Percentiles rank a stretch among this genome's conserved stretches.
These are phyloP conservation scores for Urosaurus nigricauda DNA, from an alignment of 2,797 vertebrate species.

Conservation along the genomic window DNA sequence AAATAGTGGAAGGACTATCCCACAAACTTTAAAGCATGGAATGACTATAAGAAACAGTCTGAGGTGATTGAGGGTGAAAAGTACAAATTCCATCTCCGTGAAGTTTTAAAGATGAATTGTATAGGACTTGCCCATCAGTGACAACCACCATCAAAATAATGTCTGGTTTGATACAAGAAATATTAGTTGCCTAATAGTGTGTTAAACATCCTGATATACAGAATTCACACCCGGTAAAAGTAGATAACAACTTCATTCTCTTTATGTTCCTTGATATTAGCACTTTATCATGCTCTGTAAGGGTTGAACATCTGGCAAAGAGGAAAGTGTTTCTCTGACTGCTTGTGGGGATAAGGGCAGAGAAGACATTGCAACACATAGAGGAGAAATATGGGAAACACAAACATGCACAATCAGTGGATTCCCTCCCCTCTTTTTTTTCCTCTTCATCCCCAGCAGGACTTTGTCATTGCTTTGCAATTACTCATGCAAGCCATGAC, in stretches of 20 bases:
- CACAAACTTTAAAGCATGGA: not conserved
- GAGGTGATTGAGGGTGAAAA: not conserved
- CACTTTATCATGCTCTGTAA: not conserved
- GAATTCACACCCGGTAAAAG: not conserved
- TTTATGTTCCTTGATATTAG: not conserved
- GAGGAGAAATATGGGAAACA: not conserved
- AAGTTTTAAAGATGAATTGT: not conserved
- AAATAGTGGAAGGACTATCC: too few species aligned
- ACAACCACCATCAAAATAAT: not conserved
- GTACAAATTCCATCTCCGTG: not conserved
- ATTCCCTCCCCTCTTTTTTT: not conserved
- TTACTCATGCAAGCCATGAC: not conserved
- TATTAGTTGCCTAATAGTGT: not conserved
- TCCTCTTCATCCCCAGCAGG: not conserved
- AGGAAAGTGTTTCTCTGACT: not conserved
- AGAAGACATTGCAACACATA: not conserved
- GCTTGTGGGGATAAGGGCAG: not conserved
- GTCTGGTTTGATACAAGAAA: not conserved
- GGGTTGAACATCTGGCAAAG: not conserved
- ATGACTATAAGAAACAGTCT: not conserved
- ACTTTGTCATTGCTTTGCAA: conserved; percentile 21
- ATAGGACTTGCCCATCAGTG: not conserved
- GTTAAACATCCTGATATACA: not conserved
- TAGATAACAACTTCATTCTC: not conserved
- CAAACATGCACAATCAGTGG: not conserved